These are phyloP conservation scores for Sciurus vulgaris DNA, from an alignment of 2,797 vertebrate genomes.

Conservation along the genomic window DNA sequence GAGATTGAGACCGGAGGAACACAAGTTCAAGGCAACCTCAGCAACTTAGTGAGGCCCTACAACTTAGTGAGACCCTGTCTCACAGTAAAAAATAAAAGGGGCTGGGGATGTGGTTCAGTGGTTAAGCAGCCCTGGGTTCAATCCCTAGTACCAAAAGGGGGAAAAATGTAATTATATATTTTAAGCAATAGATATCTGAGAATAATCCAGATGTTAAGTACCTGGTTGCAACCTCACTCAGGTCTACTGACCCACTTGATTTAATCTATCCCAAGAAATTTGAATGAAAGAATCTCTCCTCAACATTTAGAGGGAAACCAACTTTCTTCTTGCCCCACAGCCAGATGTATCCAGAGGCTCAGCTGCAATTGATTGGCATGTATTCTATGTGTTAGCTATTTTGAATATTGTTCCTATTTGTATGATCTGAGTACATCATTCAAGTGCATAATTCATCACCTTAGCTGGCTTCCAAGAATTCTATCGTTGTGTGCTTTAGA, in stretches of 20 bases:
- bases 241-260: neutral
- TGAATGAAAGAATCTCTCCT: neutral
- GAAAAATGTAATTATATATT: too few species aligned
- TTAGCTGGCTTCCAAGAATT: constrained; percentile 45
- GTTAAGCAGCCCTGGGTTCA: too few species aligned
- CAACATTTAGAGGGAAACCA: neutral
- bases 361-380: neutral
- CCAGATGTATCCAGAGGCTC: too few species aligned
- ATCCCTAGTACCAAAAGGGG: too few species aligned
- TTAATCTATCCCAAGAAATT: neutral
- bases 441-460: neutral
- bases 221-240: neutral
- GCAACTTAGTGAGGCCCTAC: too few species aligned
- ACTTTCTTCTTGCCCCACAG: neutral
- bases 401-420: neutral
- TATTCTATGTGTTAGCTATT: neutral
- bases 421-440: neutral
- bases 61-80: too few species aligned
- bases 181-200: neutral
- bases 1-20: neutral
- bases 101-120: too few species aligned
- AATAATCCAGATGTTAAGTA: neutral
- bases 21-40: too few species aligned
- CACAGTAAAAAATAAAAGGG: too few species aligned
- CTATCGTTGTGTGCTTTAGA: neutral